Percentiles rank a stretch among this genome's conserved stretches.
phyloP scores from a whole-genome alignment of 2,113 vertebrate genomes.

The Balaenoptera acutorostrata region DNA sequence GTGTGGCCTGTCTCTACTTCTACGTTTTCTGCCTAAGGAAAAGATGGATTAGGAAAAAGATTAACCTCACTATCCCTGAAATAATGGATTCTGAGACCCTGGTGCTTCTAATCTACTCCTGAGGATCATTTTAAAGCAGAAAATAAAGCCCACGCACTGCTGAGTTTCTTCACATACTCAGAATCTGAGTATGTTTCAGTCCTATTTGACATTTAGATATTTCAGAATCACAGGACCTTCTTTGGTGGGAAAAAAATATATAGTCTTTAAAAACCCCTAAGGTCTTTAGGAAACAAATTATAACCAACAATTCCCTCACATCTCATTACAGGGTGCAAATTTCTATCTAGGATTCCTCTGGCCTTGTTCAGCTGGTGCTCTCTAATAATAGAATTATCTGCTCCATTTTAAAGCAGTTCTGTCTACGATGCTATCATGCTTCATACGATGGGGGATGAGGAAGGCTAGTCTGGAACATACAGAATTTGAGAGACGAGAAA shows the following conservation, averaged over 20 bases:
- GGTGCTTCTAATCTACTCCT: not conserved
- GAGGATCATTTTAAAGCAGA: not conserved
- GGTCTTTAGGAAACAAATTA: not conserved
- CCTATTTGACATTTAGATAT: conserved; percentile 2
- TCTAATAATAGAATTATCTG: conserved; percentile 29
- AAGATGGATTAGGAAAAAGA: not conserved
- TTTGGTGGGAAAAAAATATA: not conserved
- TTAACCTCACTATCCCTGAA: conserved; percentile 11
- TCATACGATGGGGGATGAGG: not conserved
- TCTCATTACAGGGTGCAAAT: not conserved
- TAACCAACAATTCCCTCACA: not conserved
- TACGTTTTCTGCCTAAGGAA: not conserved
- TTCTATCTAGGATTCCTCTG: conserved; percentile 7
- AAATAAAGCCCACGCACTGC: not conserved
- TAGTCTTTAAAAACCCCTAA: not conserved
- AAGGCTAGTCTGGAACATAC: not conserved
- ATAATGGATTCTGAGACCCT: not conserved
- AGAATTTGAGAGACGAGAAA: not conserved
- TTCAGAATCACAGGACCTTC: not conserved
- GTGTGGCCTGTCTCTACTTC: not conserved
- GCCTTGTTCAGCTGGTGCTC: not conserved
- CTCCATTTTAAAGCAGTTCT: not conserved
- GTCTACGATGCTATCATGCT: not conserved
- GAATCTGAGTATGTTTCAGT: not conserved
- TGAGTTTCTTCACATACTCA: not conserved